These are phyloP conservation scores for Aulostomus chinensis DNA, from an alignment of 2,797 vertebrate genomes.

Conservation along the genomic window DNA sequence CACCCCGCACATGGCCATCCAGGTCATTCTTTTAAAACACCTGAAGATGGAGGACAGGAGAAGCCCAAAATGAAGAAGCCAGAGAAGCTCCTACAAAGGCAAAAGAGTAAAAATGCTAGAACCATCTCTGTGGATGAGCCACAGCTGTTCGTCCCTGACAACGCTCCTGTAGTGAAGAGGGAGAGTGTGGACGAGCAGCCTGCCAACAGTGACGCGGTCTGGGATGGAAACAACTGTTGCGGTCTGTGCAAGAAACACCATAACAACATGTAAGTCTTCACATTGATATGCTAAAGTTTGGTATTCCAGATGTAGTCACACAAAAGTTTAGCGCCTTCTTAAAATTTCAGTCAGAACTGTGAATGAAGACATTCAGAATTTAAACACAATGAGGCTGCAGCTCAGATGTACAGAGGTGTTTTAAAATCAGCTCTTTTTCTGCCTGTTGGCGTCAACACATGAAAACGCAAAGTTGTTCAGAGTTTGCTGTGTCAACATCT, in stretches of 20 bases:
- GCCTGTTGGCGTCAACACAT: no score
- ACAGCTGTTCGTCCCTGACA: slow-evolving; percentile 95
- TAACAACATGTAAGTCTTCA: slow-evolving; percentile 88
- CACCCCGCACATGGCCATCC: slow-evolving; percentile 57
- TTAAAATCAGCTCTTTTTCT: no score
- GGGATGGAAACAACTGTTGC: slow-evolving; percentile 95
- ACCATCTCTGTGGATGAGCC: slow-evolving; percentile 95
- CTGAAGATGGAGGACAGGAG: slow-evolving; percentile 84
- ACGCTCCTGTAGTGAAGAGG: slow-evolving; percentile 90
- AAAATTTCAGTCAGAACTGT: no score
- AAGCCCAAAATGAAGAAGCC: slow-evolving; percentile 86
- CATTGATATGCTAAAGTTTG: neutral
- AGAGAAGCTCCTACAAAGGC: slow-evolving; percentile 87
- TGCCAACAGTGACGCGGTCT: slow-evolving; percentile 82
- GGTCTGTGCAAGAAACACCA: slow-evolving; percentile 95
- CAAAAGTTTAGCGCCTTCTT: no score
- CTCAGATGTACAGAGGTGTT: no score
- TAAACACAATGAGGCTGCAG: no score
- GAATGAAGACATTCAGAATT: neutral
- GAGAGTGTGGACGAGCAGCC: slow-evolving; percentile 68
- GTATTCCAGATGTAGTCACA: no score
- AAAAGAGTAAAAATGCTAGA: slow-evolving; percentile 85
- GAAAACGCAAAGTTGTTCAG: no score
- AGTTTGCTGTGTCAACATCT: neutral
- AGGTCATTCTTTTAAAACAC: slow-evolving; percentile 57